Evolutionary conservation across 2,888 invertebrate species (phyloP), one percentile per base, ranked within the genome.

Genomic region (Ochropleura plecta): DNA sequence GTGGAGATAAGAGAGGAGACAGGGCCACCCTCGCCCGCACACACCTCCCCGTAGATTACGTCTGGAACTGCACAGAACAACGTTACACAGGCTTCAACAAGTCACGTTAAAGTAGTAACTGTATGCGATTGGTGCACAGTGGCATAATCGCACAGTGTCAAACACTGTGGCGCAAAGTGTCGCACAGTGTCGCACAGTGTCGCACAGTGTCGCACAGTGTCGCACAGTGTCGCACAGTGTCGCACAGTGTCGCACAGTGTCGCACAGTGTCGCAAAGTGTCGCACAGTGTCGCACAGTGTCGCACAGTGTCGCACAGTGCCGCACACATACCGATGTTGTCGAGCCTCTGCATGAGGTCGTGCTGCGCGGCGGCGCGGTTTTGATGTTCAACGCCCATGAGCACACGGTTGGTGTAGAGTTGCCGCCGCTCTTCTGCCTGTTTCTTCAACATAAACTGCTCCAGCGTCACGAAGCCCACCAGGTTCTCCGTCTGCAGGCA

Each of bases 401-500:
- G 93, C 72, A 97, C 97, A 46, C 97, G 95, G 88, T 97, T 96
- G 78, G 95, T 96, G 93, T 97, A 97, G 90, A 97, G 79, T 86
- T 92, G 92, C 0, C 89, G 84, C 8, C 93, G 86, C 89, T 98
- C 98, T 90, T 98, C 98, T 81, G 97, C 97, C 92, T 98, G 98
- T 85, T 98, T 97, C 85, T 97, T 97, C 84, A 98, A 93, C 98
- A 98, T 98, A 89, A 98, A 97, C 94, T 98, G 98, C 91, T 98
- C 98, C 49, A 98, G 95, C 1, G 98, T 98, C 69, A 98, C 97
- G 90, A 98, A 97, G 0, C 98, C 98, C 82, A 97, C 96, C 49
- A 97, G 94, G 90, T 97, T 97, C 81, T 97, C 97, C 65, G 88
- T 88, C 91, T 91, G 83, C 18, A 66, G 16, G 12, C n/a, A 62